Base-by-base conservation (phyloP, 2,888 invertebrate genomes). In the Dinocampus coccinellae region DNA sequence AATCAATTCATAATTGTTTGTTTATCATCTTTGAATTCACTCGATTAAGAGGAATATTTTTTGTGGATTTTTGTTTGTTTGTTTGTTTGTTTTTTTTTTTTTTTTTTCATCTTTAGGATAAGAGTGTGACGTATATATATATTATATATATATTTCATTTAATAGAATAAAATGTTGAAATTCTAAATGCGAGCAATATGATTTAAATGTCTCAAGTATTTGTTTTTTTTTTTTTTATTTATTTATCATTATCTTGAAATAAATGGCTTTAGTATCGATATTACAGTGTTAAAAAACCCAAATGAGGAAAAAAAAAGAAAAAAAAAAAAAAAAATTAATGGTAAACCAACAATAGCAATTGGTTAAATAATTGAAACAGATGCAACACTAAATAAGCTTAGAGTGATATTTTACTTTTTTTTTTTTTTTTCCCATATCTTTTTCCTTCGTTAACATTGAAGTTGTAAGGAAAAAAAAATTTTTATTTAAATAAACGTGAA, bases 141-240 rank as follows among this genome's bases (percentile, higher is more conserved):
- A n/a, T n/a, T n/a, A n/a, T n/a, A n/a, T n/a, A n/a, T n/a, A n/a
- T 26, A 26, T 62, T 29, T n/a, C 33, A 47, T 29, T 47, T 63
- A 42, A 29, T 26, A 47, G 29, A 63, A 63, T 47, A 9, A 47
- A 76, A 75, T 70, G 74, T 77, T 77, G 77, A 55, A 58, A 73
- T 52, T 69, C 75, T 77, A 78, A 77, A 80, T 77, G 76, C 72
- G 69, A 69, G 64, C 70, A 57, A 69, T 65, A 34, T 67, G 39
- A 29, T 62, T 47, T 60, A 16, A 66, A 67, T 39, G 39, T 47
- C 16, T 47, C 47, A 74, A 24, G 24, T 62, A 20, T 47, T 42
- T 26, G 9, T 33, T 47, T 70, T 22, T 47, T 57, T 55, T 58
- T 62, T 65, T 29, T 71, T 60, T 29, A 22, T 62, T 55, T 26